These are phyloP conservation scores for Aricia artaxerxes DNA, from an alignment of 2,888 invertebrate genomes.

Conservation along the genomic window DNA sequence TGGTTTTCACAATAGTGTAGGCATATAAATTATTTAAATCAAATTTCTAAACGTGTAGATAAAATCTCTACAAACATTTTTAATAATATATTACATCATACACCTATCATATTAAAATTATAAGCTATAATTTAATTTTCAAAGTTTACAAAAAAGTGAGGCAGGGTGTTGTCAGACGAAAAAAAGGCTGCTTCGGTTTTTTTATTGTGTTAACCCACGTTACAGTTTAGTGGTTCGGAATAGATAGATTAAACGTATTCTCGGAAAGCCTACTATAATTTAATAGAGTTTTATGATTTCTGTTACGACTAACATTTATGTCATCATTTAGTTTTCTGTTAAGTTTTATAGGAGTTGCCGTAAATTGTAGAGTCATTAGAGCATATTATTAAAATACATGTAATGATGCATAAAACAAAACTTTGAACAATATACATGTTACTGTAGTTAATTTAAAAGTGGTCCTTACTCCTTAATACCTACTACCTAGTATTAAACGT, in stretches of 20 bases:
- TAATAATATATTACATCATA: constrained; percentile 66
- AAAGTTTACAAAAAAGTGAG: constrained; percentile 65
- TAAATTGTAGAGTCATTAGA: not conserved
- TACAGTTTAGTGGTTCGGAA: constrained; percentile 62
- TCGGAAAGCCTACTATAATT: constrained; percentile 62
- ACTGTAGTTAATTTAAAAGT: too few species aligned
- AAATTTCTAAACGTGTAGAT: constrained; percentile 49
- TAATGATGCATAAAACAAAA: too few species aligned
- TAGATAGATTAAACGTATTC: constrained; percentile 57
- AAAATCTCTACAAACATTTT: constrained; percentile 61
- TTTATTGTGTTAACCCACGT: constrained; percentile 59
- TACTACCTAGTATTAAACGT: not conserved
- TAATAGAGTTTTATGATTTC: constrained; percentile 46
- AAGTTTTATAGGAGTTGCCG: not conserved
- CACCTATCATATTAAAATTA: constrained; percentile 79
- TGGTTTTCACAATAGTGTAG: constrained; percentile 12
- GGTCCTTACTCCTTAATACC: too few species aligned
- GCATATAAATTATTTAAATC: constrained; percentile 31
- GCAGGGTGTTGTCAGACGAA: constrained; percentile 72
- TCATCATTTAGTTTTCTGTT: constrained; percentile 25
- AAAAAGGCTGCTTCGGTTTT: constrained; percentile 70
- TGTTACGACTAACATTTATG: constrained; percentile 21
- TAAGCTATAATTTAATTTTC: constrained; percentile 80
- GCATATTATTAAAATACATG: not conserved
- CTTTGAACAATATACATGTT: too few species aligned